Percentiles rank a stretch among this genome's conserved stretches.
Evolutionary conservation across 2,113 vertebrate species (phyloP).

Genomic region (Nothobranchius kuhntae): DNA sequence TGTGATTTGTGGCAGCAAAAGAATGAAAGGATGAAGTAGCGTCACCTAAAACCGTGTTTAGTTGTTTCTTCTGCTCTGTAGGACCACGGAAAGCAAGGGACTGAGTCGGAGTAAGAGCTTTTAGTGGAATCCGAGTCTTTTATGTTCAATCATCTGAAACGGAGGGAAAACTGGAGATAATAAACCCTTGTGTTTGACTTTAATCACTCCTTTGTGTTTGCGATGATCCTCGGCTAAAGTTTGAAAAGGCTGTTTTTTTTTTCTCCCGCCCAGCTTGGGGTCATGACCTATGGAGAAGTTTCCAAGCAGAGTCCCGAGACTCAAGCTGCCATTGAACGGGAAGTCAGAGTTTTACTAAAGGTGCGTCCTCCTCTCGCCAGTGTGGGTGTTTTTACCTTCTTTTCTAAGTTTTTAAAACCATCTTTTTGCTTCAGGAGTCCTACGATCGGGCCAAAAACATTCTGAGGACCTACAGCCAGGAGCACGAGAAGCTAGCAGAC

Average conservation of each 20-base stretch:
- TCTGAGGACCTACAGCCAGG: conserved; percentile 91
- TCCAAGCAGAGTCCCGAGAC: conserved; percentile 95
- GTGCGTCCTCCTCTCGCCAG: conserved; percentile 46
- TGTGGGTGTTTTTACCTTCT: background rate
- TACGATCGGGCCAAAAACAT: conserved; percentile 92
- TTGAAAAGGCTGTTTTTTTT: conserved; percentile 2
- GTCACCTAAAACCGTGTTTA: no score
- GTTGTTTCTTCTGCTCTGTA: no score
- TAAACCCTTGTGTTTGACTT: background rate
- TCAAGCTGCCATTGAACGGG: conserved; percentile 94
- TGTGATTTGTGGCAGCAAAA: no score
- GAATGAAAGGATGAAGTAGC: no score
- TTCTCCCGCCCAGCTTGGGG: conserved; percentile 84
- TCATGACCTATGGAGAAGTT: conserved; percentile 94
- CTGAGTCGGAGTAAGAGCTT: no score
- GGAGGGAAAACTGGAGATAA: background rate
- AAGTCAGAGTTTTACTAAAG: conserved; percentile 89
- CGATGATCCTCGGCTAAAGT: conserved; percentile 5
- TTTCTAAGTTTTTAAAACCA: background rate
- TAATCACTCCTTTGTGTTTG: background rate
- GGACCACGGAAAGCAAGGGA: no score
- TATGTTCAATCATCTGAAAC: background rate
- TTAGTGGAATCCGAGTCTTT: no score
- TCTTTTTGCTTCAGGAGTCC: conserved; percentile 81
- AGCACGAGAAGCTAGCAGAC: conserved; percentile 94